Evolutionary conservation across 2,888 invertebrate species (phyloP), one percentile per base, ranked within the genome.

Genomic region (Boloria selene): DNA sequence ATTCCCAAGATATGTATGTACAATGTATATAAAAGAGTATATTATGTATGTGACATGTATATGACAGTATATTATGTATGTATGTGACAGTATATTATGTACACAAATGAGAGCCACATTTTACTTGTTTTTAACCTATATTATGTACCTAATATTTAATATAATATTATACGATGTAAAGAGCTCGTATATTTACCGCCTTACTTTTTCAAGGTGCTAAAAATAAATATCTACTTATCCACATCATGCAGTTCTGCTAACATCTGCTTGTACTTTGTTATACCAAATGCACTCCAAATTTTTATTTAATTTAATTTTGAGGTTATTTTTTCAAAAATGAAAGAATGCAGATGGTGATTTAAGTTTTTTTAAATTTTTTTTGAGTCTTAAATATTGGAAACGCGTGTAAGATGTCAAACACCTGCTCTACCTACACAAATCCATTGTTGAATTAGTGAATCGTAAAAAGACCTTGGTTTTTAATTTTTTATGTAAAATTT

Each of bases 281-380:
- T 45, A 44, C 13, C 7, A 45, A 44, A 56, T n/a, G 14, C 17
- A 56, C 10, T 56, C n/a, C 3, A 45, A 22, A n/a, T 22, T 56
- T 56, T 56, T 56, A 45, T 56, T 18, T 4, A 10, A 44, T n/a
- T 31, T 14, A 22, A 26, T n/a, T 3, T 10, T 17, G 17, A 1
- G 42, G 7, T 22, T 55, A n/a, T 18, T 14, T 55, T 44, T 55
- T 22, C 17, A 22, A 10, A n/a, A 18, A 56, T 18, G n/a, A 44
- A 56, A n/a, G n/a, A 14, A 44, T 14, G 55, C 55, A 56, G 42
- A 56, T 56, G 55, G 18, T 56, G 44, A 13, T n/a, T 44, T 42
- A 3, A 22, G 10, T 18, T 44, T 18, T 16, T 18, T 14, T 42
- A 38, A 17, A 53, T 38, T 54, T 38, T 1, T 17, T 5, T 54